These are phyloP conservation scores for Eospalax fontanierii DNA, from an alignment of 2,797 vertebrate species.

Conservation along the genomic window DNA sequence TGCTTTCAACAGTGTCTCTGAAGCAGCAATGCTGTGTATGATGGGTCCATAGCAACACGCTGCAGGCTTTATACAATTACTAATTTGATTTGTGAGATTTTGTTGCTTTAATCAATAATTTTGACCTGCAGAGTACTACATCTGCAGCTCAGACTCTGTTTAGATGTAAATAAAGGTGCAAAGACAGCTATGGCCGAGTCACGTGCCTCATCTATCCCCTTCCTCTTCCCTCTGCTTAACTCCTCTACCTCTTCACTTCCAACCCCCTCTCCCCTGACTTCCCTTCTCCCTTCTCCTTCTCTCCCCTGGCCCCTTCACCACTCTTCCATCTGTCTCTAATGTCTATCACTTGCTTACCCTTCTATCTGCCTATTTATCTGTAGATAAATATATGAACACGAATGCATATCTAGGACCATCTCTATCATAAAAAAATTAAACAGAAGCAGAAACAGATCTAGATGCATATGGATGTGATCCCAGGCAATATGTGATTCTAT, in stretches of 20 bases:
- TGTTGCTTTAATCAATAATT: background rate
- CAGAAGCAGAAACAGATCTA: background rate
- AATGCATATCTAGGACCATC: background rate
- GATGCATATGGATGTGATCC: background rate
- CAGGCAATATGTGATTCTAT: background rate
- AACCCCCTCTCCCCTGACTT: accelerated
- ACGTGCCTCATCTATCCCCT: background rate
- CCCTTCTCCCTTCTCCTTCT: no score
- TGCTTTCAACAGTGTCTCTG: background rate
- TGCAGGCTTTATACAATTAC: background rate
- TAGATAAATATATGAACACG: background rate
- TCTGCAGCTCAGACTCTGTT: background rate
- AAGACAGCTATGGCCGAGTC: background rate
- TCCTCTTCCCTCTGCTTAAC: background rate
- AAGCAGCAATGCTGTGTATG: background rate
- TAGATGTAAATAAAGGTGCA: background rate
- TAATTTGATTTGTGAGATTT: no score
- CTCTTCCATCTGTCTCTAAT: background rate
- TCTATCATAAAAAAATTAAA: background rate
- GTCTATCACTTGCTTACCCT: background rate
- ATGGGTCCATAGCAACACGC: background rate
- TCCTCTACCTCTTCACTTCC: background rate
- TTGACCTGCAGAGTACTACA: background rate
- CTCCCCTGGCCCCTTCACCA: background rate
- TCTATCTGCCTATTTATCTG: background rate